Evolutionary conservation across 2,113 vertebrate species (phyloP).

Genomic region (Mastomys coucha): DNA sequence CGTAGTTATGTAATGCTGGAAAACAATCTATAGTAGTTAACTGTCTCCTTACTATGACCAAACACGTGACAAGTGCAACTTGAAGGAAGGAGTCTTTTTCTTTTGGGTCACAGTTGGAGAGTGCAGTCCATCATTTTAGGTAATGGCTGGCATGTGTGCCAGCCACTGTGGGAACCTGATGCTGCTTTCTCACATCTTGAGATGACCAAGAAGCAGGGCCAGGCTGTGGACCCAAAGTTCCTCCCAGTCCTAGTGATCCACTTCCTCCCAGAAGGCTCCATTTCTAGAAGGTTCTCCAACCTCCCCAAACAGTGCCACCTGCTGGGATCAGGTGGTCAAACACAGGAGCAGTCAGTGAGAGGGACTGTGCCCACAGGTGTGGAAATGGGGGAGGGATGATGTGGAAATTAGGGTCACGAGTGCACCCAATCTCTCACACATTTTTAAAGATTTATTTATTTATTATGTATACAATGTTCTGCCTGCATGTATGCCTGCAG

Average conservation of each 20-base stretch:
- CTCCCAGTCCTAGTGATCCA: background rate
- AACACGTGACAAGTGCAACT: background rate
- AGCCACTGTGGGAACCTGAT: background rate
- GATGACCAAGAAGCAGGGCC: background rate
- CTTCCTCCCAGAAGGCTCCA: background rate
- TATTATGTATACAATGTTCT: no score
- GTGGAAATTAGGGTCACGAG: fast-evolving
- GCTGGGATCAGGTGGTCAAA: background rate
- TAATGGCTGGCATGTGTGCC: background rate
- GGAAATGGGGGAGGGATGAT: background rate
- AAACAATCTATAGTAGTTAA: background rate
- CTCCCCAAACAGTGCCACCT: background rate
- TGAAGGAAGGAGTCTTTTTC: background rate
- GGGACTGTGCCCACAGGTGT: background rate
- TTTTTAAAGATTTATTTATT: background rate
- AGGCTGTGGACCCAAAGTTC: background rate
- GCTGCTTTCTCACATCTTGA: background rate
- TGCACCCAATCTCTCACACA: no score
- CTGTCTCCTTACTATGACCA: background rate
- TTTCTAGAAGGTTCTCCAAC: background rate
- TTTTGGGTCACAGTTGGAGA: no score
- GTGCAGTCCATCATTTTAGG: background rate
- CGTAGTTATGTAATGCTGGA: no score
- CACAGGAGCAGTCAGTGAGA: background rate
- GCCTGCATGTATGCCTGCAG: no score